A percentile compares a stretch with the other conserved stretches of the same genome.
Evolutionary conservation across 2,113 vertebrate species (phyloP).

Genomic region (Rhineura floridana): DNA sequence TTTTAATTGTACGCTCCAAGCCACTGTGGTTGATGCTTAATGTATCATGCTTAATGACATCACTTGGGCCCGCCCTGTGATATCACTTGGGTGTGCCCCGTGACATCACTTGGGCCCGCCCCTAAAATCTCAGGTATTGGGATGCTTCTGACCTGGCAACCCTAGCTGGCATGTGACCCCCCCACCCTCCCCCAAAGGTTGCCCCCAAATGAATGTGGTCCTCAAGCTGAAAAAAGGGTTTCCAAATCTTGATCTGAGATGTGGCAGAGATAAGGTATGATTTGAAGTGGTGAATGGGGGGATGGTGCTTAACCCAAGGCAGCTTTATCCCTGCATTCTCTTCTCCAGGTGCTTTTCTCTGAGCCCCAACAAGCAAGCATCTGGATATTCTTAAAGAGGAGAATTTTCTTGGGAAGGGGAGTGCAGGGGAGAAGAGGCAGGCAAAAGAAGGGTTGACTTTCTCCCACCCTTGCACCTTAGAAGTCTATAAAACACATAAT

Average conservation of each 20-base stretch:
- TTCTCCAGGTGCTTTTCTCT: not conserved
- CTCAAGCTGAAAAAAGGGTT: too few species aligned
- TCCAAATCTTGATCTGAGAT: rapidly evolving
- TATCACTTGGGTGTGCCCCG: too few species aligned
- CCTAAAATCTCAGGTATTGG: too few species aligned
- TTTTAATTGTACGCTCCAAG: too few species aligned
- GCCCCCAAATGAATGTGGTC: too few species aligned
- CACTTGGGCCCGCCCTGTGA: too few species aligned
- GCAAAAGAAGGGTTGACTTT: not conserved
- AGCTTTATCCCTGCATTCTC: not conserved
- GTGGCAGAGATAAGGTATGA: not conserved
- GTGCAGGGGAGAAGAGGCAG: not conserved
- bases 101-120: too few species aligned
- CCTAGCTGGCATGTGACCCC: too few species aligned
- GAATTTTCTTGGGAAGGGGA: not conserved
- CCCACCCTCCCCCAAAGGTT: too few species aligned
- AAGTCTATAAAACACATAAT: not conserved
- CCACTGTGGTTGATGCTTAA: too few species aligned
- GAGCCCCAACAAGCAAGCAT: not conserved
- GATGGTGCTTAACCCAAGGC: not conserved
- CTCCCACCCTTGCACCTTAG: not conserved
- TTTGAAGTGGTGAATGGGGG: not conserved
- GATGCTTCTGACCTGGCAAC: too few species aligned
- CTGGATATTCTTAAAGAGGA: not conserved
- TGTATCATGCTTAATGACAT: too few species aligned